phyloP scores from a whole-genome alignment of 2,888 invertebrate genomes.

The Eulithis testata region DNA sequence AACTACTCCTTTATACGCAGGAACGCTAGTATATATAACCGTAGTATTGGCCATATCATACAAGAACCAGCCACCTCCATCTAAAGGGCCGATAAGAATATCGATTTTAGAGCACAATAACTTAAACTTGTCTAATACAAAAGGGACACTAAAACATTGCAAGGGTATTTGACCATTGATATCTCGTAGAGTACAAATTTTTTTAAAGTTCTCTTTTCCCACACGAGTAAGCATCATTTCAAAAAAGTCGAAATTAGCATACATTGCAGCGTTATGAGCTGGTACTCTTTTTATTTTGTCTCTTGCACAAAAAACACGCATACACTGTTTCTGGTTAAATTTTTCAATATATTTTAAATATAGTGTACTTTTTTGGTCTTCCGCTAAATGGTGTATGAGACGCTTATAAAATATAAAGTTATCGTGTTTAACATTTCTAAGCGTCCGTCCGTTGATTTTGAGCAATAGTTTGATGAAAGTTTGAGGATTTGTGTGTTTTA shows the following conservation, averaged over 20 bases:
- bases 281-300: not conserved
- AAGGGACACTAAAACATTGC: not conserved
- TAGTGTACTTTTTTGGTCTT: not conserved
- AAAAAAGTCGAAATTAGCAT: slow-evolving; percentile 1
- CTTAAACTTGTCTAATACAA: not conserved
- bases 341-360: slow-evolving; percentile 2
- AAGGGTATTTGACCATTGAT: not conserved
- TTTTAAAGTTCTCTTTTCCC: not conserved
- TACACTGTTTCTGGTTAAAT: slow-evolving; percentile 9
- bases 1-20: not conserved
- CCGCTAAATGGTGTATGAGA: slow-evolving; percentile 8
- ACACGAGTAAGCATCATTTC: not conserved
- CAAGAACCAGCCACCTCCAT: slow-evolving; percentile 17
- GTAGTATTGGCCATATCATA: slow-evolving; percentile 16
- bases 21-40: not conserved
- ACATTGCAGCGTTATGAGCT: slow-evolving; percentile 5
- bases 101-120: slow-evolving; percentile 5
- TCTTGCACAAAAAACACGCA: slow-evolving; percentile 7
- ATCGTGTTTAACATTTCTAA: not conserved
- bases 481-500: not conserved
- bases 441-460: not conserved
- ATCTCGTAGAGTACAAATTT: not conserved
- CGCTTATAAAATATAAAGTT: not conserved
- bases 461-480: not conserved
- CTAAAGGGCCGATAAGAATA: not conserved